Conservation (phyloP, 2,797 vertebrate genomes). For the Decapterus maruadsi region DNA sequence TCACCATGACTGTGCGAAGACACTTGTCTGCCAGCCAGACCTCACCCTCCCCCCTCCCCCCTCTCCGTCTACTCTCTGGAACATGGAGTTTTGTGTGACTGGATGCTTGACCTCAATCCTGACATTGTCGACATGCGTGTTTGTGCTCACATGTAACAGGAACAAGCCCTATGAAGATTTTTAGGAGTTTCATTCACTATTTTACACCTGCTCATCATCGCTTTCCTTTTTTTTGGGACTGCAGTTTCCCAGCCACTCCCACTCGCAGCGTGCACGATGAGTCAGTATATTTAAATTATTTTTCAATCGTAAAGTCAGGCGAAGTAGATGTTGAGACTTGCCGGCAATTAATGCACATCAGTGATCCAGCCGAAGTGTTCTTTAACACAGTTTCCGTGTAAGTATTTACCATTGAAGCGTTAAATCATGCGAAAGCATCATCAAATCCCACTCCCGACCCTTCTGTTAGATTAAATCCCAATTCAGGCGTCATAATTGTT, state of each 20-base stretch:
- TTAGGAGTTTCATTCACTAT: not conserved
- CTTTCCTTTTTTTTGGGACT: not conserved
- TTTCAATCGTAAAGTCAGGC: not conserved
- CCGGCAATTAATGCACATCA: not conserved
- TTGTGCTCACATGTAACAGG: conserved; percentile 9
- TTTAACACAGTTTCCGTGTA: not conserved
- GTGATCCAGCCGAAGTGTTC: not conserved
- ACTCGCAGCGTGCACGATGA: not conserved
- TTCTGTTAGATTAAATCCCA: not conserved
- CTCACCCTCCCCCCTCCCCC: conserved; percentile 33
- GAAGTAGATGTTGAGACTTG: not conserved
- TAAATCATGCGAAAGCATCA: not conserved
- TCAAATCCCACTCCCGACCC: not conserved
- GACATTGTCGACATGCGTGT: conserved; percentile 42
- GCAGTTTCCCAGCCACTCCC: not conserved
- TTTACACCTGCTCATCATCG: conserved; percentile 14
- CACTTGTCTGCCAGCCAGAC: conserved; percentile 65
- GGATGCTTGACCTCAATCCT: conserved; percentile 48
- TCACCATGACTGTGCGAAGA: conserved; percentile 74
- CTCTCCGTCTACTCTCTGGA: conserved; percentile 16
- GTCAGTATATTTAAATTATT: conserved; percentile 3
- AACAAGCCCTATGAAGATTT: not conserved
- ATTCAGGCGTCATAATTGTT: not conserved
- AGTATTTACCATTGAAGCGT: not conserved
- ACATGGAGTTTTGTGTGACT: conserved; percentile 20